phyloP scores from a whole-genome alignment of 2,113 vertebrate genomes.

The Pimephales promelas region DNA sequence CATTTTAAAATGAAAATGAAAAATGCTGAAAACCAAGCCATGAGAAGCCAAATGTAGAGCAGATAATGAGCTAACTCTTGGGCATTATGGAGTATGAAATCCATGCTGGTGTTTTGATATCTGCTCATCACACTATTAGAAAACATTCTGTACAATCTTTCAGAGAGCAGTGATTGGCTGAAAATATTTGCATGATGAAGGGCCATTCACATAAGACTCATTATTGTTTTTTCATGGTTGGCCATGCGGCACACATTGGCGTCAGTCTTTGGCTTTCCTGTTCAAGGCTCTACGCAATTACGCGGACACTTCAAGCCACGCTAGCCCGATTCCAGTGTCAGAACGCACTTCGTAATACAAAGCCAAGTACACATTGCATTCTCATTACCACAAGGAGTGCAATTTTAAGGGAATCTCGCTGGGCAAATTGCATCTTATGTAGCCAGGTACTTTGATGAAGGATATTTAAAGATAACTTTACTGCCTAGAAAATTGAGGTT shows the following conservation, averaged over 20 bases:
- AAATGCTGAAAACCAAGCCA: conserved; percentile 40
- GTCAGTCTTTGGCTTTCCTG: background rate
- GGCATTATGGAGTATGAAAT: background rate
- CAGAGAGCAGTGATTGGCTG: background rate
- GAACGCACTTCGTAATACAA: background rate
- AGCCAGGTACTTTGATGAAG: background rate
- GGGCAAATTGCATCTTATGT: background rate
- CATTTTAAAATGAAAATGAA: conserved; percentile 49
- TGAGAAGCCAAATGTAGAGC: conserved; percentile 8
- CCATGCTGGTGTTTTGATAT: background rate
- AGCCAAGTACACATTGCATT: background rate
- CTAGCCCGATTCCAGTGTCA: background rate
- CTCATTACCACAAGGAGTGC: background rate
- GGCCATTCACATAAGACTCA: background rate
- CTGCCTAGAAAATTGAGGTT: background rate
- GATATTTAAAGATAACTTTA: background rate
- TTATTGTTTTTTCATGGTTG: background rate
- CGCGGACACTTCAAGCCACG: background rate
- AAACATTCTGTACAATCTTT: background rate
- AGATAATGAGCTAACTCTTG: background rate
- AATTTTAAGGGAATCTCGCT: background rate
- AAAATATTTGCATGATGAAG: conserved; percentile 12
- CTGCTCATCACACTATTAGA: conserved; percentile 2
- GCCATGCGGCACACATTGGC: background rate
- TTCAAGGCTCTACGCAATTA: background rate